Conservation (phyloP, 2,113 vertebrate species). For the Gasterosteus nipponicus region DNA sequence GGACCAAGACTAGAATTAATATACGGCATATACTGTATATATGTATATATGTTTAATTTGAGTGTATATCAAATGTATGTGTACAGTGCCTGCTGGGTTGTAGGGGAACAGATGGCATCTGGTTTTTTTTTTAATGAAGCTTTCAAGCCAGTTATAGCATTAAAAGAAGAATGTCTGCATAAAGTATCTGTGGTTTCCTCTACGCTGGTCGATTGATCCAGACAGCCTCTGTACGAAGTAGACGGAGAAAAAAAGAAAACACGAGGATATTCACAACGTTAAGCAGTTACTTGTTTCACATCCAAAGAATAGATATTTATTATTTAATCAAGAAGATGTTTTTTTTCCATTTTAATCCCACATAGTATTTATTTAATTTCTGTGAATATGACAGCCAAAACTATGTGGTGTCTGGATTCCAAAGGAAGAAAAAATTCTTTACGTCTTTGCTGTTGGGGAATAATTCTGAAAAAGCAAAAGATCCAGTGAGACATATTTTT, state of each 20-base stretch:
- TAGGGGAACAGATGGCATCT: constrained; percentile 35
- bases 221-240: not conserved
- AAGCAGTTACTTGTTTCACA: not conserved
- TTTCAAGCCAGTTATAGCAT: constrained; percentile 40
- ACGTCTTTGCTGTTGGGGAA: not conserved
- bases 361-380: not conserved
- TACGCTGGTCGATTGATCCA: constrained; percentile 19
- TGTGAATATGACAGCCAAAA: not conserved
- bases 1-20: not conserved
- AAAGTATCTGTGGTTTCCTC: constrained; percentile 47
- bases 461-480: not conserved
- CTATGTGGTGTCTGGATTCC: constrained; percentile 7
- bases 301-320: not conserved
- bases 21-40: no score
- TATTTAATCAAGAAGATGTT: not conserved
- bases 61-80: constrained; percentile 20
- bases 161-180: constrained; percentile 55
- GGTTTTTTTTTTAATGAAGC: constrained; percentile 73
- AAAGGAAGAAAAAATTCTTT: not conserved
- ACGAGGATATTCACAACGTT: not conserved
- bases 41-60: not conserved
- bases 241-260: not conserved
- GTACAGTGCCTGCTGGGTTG: constrained; percentile 13
- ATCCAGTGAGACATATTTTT: constrained; percentile 6
- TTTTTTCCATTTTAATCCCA: not conserved